Evolutionary conservation across 2,797 vertebrate genomes (phyloP).

Genomic region (Thalassophryne amazonica): DNA sequence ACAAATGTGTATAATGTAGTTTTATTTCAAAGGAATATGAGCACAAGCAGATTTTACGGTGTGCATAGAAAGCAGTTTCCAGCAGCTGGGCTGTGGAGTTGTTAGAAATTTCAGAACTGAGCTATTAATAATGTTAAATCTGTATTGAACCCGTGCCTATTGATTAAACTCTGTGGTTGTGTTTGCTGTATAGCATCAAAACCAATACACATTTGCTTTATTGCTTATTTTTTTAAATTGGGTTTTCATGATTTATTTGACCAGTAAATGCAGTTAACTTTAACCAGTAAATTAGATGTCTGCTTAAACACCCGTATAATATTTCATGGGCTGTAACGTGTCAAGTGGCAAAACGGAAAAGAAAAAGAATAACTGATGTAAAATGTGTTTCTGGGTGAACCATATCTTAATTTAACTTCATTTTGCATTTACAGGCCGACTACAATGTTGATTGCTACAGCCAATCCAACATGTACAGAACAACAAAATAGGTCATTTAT

Average conservation of each 20-base stretch:
- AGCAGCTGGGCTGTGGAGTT: neutral
- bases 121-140: neutral
- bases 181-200: neutral
- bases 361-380: neutral
- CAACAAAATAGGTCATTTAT: too few species aligned
- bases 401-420: neutral
- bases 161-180: slow-evolving; percentile 4
- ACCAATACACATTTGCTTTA: neutral
- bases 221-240: neutral
- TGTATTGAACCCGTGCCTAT: slow-evolving; percentile 14
- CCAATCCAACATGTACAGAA: too few species aligned
- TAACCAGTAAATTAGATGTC: too few species aligned
- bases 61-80: neutral
- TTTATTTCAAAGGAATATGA: too few species aligned
- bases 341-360: too few species aligned
- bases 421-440: too few species aligned
- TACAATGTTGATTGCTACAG: too few species aligned
- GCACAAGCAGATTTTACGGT: too few species aligned
- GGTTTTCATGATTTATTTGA: neutral
- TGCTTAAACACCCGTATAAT: too few species aligned
- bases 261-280: too few species aligned
- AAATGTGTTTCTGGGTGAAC: neutral
- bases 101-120: neutral
- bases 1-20: too few species aligned
- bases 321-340: too few species aligned